Evolutionary conservation across 1,140 invertebrate genomes (phyloP).

Genomic region (Chelonus insularis): DNA sequence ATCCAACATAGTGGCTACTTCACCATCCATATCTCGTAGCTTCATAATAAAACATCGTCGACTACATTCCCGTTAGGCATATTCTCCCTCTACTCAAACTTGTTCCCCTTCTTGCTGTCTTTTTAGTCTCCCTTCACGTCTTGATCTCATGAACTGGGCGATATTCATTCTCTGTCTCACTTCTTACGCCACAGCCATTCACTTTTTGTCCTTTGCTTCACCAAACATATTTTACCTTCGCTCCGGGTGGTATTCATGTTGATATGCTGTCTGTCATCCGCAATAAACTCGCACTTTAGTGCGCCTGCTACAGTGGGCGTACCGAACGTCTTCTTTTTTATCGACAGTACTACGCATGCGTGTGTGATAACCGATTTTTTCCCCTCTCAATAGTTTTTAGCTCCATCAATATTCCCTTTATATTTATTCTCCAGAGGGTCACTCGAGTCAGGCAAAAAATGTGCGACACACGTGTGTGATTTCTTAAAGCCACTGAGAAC

Average conservation of each 20-base stretch:
- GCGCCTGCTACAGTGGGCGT: slow-evolving; percentile 42
- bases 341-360: slow-evolving; percentile 16
- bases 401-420: neutral
- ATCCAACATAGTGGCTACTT: neutral
- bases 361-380: slow-evolving; percentile 18
- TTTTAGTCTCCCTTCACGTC: slow-evolving; percentile 1
- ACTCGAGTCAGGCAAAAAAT: no score
- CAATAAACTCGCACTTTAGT: slow-evolving; percentile 24
- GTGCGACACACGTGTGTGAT: no score
- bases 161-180: slow-evolving; percentile 16
- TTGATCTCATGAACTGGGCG: slow-evolving; percentile 9
- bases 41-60: neutral
- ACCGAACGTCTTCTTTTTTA: slow-evolving; percentile 27
- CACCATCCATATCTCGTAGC: slow-evolving; percentile 7
- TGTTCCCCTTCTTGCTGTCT: slow-evolving; percentile 7
- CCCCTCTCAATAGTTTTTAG: neutral
- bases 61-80: slow-evolving; percentile 19
- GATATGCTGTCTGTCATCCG: slow-evolving; percentile 1
- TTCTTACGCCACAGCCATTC: slow-evolving; percentile 10
- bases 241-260: neutral
- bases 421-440: neutral
- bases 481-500: no score
- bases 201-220: slow-evolving; percentile 24
- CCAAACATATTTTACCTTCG: neutral
- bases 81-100: slow-evolving; percentile 15